Base-by-base conservation (phyloP, 1,140 invertebrate genomes). In the Aleiodes sp. region DNA sequence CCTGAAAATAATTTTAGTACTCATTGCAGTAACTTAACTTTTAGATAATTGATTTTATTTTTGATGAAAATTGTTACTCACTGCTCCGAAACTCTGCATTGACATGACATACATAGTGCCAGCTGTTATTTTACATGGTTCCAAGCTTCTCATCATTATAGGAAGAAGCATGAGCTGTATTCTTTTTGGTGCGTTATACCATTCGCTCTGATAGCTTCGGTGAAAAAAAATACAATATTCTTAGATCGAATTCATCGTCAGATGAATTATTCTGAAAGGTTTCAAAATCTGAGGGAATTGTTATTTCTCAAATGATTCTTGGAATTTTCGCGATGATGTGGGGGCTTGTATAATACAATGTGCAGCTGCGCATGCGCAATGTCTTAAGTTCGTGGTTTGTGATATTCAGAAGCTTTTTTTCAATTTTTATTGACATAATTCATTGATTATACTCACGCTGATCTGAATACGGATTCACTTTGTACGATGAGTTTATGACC, bases 401-500 rank as follows among this genome's bases (percentile, higher is more conserved):
- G n/a, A n/a, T n/a, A n/a, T n/a, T n/a, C n/a, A n/a, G n/a, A n/a
- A n/a, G n/a, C n/a, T n/a, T n/a, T n/a, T n/a, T n/a, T n/a, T n/a
- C n/a, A n/a, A n/a, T n/a, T n/a, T n/a, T n/a, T n/a, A n/a, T n/a
- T n/a, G n/a, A n/a, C n/a, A n/a, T n/a, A n/a, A n/a, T n/a, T n/a
- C n/a, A n/a, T n/a, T 14, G 10, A 12, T 41, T 3, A 59, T 28
- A 65, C 75, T 75, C 43, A 77, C 75, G 70, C 71, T 28, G 60
- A 66, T 9, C 41, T 14, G 4, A 65, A 70, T 9, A 75, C 28
- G 26, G n/a, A 26, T 26, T 10, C 19, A 41, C 72, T 77, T 31
- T 75, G 68, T 29, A 72, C 72, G 1, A 62, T 70, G 14, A 77
- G 37, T 33, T 72, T 65, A 57, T 77, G 74, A 0, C 75, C 72